Evolutionary conservation across 1,140 invertebrate species (phyloP), one percentile per base, ranked within the genome.

Genomic region (Branchinecta lindahli): DNA sequence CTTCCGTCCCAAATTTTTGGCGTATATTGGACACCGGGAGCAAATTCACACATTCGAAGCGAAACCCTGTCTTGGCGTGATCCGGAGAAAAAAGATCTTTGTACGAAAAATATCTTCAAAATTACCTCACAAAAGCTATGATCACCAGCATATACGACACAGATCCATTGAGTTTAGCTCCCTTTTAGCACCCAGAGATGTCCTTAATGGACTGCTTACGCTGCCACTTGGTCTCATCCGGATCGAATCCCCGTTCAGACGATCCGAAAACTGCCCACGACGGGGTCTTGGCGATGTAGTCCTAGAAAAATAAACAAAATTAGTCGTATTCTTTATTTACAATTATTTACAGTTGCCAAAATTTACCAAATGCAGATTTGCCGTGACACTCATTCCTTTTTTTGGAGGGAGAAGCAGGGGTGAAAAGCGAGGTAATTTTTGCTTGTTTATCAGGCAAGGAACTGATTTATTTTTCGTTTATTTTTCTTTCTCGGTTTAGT

Each of bases 211-310:
- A 73, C 75, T 47, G 68, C 69, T 85, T 85, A 66, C 83, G 75
- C 71, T 78, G 77, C 78, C 82, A 84, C 70, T 84, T 75, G 0
- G 77, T 83, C 74, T 86, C 84, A 20, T 74, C 74, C 6, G 85
- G 85, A 77, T 86, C 84, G 77, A 86, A 86, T 7, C 85, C 85
- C 74, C 78, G 76, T 74, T 85, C 84, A 44, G 72, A 73, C 6
- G 82, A 76, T 6, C 85, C 85, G 76, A 79, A 84, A 20, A 83
- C 79, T 46, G 85, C 84, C 85, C 85, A 86, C 20, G 73, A 18
- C 7, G 85, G 85, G 10, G 84, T 85, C 68, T 77, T 75, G 10
- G 77, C 77, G 77, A 83, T 81, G 74, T 86, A 86, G 74, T 86
- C 84, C 72, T 80, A 68, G 66, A 70, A 73, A 70, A 44, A 69